Conservation (phyloP, 1,140 invertebrate genomes). For the Anthonomus grandis region DNA sequence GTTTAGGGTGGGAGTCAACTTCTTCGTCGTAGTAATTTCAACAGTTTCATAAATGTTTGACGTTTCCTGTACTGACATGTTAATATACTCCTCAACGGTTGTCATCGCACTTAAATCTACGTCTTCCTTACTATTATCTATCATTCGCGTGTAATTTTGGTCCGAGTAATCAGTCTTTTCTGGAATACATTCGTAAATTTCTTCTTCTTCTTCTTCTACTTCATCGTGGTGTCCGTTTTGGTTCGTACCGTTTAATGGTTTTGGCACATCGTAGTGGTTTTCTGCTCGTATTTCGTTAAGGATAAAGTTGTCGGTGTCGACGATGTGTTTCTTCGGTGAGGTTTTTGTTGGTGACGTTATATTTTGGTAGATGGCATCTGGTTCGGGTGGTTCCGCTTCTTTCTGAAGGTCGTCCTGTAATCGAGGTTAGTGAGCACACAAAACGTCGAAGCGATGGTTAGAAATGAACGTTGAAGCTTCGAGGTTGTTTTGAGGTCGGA, state of each 20-base stretch:
- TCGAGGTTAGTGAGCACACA: conserved; percentile 36
- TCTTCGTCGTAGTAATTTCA: conserved; percentile 2
- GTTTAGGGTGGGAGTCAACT: conserved; percentile 13
- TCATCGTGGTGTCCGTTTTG: conserved; percentile 24
- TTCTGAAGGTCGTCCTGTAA: conserved; percentile 38
- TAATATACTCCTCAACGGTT: conserved; percentile 22
- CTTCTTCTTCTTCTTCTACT: conserved; percentile 20
- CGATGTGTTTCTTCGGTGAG: conserved; percentile 18
- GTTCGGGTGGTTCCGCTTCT: conserved; percentile 22
- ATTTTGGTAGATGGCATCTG: conserved; percentile 34
- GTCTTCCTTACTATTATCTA: conserved; percentile 13
- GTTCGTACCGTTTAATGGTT: background rate
- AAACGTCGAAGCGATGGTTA: conserved; percentile 6
- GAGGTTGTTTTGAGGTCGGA: too few species aligned
- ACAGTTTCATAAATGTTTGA: conserved; percentile 20
- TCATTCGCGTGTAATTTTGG: conserved; percentile 26
- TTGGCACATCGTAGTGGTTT: conserved; percentile 31
- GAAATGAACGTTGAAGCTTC: too few species aligned
- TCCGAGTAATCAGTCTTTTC: conserved; percentile 33
- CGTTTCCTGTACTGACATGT: conserved; percentile 9
- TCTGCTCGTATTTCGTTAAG: conserved; percentile 28
- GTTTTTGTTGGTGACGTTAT: conserved; percentile 9
- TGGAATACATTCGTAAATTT: conserved; percentile 35
- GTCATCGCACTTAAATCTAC: conserved; percentile 23
- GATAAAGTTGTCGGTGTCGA: conserved; percentile 21